Base-by-base conservation (phyloP, 1,140 invertebrate genomes). In the Pinna nobilis region DNA sequence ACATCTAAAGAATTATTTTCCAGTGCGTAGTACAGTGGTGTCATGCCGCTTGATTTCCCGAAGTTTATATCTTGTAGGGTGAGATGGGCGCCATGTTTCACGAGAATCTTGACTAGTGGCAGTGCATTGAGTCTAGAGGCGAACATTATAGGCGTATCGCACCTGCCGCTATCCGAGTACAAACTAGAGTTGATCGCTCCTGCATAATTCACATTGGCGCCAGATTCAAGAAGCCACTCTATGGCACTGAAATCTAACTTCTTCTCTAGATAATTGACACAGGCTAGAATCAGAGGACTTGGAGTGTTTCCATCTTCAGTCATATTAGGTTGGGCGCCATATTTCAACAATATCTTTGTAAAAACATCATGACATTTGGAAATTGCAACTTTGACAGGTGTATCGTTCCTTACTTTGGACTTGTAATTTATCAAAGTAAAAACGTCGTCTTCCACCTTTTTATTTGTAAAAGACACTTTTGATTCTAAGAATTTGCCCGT, bases 301-400 rank as follows among this genome's bases (percentile, higher is more conserved):
- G 59, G 28, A n/a, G 30, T n/a, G 20, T 53, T 44, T n/a, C 23
- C 35, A 3, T 49, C 49, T 9, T 70, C 67, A 1, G 23, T 37
- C 33, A 39, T n/a, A 51, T 75, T 75, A 32, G 73, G 66, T 44
- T 64, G 23, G 39, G 73, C 66, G 20, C 73, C 73, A 49, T 55
- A 75, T 18, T 44, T 55, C 2, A 75, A 49, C 35, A 75, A 33
- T 9, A 69, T n/a, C 28, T 57, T 69, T 11, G 67, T 33, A 39
- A 70, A 50, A 4, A 32, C 11, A 18, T 32, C 49, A 39, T 70
- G 50, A 13, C 50, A 50, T 25, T 59, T 39, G 23, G 23, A 23
- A n/a, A 68, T 41, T 4, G 73, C 66, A 20, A 69, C 30, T 13
- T 64, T 13, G 30, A 75, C 32, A 20, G 73, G 66, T 2, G 73